Evolutionary conservation across 2,113 vertebrate genomes (phyloP).

Genomic region (Apeltes quadracus): DNA sequence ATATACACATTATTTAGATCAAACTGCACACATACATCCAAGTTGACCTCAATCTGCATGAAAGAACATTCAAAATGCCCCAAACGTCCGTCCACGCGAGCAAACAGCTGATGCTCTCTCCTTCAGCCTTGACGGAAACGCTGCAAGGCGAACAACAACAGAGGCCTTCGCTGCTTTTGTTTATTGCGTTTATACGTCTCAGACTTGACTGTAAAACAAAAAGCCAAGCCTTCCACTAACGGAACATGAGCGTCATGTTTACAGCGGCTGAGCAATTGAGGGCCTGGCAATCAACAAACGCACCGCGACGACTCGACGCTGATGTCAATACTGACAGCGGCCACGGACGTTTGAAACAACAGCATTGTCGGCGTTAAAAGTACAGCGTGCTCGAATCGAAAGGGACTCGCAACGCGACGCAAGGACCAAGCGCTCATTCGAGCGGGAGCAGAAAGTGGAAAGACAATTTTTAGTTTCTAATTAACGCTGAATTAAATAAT

Average conservation of each 20-base stretch:
- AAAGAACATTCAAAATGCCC: background rate
- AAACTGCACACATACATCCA: too few relatives aligned
- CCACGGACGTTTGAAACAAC: background rate
- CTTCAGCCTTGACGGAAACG: slow-evolving; percentile 21
- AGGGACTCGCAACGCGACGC: background rate
- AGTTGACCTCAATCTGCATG: slow-evolving; percentile 13
- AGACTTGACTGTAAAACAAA: slow-evolving; percentile 48
- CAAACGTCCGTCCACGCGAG: background rate
- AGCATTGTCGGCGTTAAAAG: slow-evolving; percentile 19
- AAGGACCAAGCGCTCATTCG: background rate
- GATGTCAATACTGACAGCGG: slow-evolving; percentile 39
- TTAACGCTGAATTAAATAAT: background rate
- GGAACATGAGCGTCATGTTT: slow-evolving; percentile 52
- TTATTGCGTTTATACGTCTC: slow-evolving; percentile 48
- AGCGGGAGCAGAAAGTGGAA: background rate
- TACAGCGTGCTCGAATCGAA: background rate
- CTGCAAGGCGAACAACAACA: slow-evolving; percentile 20
- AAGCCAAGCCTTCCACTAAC: slow-evolving; percentile 32
- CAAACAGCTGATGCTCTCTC: background rate
- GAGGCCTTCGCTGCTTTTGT: slow-evolving; percentile 36
- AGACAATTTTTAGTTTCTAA: background rate
- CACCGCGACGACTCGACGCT: slow-evolving; percentile 32
- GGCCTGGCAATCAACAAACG: slow-evolving; percentile 56
- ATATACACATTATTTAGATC: too few relatives aligned
- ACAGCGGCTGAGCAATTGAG: slow-evolving; percentile 55